phyloP scores from a whole-genome alignment of 2,113 vertebrate genomes.

The Hippotragus niger region DNA sequence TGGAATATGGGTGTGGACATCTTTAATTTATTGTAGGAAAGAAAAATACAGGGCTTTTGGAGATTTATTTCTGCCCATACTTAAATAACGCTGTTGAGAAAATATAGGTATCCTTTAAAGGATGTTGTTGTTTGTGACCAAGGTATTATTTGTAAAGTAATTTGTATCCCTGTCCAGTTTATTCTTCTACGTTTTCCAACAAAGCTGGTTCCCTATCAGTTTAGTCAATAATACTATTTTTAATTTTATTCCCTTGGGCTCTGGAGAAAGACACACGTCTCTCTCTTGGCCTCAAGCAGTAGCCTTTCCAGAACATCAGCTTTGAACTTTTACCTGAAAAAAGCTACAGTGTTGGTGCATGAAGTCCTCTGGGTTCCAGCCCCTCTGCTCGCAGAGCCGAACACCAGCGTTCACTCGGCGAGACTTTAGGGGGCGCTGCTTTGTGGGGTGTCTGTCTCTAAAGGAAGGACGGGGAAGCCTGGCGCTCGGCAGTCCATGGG shows the following conservation, averaged over 20 bases:
- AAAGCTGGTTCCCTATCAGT: background rate
- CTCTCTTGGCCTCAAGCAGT: background rate
- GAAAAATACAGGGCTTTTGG: background rate
- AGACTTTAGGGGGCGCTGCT: background rate
- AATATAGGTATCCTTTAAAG: background rate
- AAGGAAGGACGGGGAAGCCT: background rate
- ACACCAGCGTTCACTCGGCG: background rate
- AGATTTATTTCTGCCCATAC: conserved; percentile 6
- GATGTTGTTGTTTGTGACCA: background rate
- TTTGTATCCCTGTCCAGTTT: background rate
- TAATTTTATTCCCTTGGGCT: background rate
- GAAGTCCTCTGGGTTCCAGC: background rate
- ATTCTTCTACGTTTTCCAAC: background rate
- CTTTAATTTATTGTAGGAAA: background rate
- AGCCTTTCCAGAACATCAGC: background rate
- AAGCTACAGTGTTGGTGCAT: background rate
- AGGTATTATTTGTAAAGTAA: background rate
- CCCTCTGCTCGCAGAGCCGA: background rate
- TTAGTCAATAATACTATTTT: background rate
- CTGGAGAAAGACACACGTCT: background rate
- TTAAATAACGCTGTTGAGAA: background rate
- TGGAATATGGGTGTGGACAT: background rate
- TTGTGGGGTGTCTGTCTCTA: background rate
- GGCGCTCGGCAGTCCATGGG: background rate
- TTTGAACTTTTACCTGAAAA: background rate